These are phyloP conservation scores for Lontra canadensis DNA, from an alignment of 2,113 vertebrate genomes.

Conservation along the genomic window DNA sequence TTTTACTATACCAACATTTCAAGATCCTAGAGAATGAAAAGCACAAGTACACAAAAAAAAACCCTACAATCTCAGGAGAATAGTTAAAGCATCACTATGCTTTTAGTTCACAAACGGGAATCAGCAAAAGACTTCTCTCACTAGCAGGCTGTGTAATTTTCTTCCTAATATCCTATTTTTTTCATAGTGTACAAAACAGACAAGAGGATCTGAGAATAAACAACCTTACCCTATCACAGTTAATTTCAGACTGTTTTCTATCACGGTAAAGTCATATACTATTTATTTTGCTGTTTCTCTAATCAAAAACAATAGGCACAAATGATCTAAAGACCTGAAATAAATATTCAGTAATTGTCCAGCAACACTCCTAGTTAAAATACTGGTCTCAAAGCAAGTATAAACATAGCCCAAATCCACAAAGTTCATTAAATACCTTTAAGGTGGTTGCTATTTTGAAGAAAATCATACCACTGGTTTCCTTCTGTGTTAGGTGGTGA, in stretches of 20 bases:
- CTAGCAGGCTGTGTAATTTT: not conserved
- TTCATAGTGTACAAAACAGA: not conserved
- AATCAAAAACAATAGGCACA: not conserved
- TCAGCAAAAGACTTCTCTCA: not conserved
- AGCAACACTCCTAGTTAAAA: not conserved
- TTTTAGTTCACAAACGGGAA: not conserved
- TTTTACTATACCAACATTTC: not conserved
- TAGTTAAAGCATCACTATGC: not conserved
- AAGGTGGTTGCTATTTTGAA: constrained; percentile 91
- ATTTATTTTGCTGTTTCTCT: constrained; percentile 1
- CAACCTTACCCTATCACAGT: not conserved
- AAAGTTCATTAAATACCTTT: constrained; percentile 85
- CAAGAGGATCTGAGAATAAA: not conserved
- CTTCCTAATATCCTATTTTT: not conserved
- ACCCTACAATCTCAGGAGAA: not conserved
- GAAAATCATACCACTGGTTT: constrained; percentile 97
- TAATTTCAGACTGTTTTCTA: not conserved
- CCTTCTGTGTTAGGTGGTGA: constrained; percentile 96
- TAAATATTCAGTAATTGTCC: not conserved
- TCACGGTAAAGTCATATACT: not conserved
- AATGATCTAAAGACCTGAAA: not conserved
- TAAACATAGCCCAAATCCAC: not conserved
- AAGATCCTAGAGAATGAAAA: not conserved
- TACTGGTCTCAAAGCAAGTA: not conserved
- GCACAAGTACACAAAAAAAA: not conserved